phyloP scores from a whole-genome alignment of 2,888 invertebrate genomes.

The Petrolisthes manimaculis region DNA sequence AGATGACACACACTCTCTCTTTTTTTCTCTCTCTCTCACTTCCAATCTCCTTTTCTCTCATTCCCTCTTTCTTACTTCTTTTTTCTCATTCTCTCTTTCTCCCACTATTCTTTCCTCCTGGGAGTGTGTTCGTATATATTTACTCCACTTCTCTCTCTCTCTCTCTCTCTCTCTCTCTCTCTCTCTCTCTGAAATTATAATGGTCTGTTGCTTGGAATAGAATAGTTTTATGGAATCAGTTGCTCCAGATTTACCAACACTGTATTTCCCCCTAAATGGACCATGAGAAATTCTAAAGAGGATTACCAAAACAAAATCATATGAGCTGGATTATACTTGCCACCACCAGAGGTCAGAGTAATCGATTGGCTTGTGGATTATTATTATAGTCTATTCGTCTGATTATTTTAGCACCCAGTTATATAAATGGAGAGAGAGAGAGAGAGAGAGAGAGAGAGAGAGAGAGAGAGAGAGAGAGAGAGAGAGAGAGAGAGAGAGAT shows the following conservation, averaged over 20 bases:
- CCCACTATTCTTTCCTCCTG: background rate
- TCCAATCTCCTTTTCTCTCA: background rate
- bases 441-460: too few relatives aligned
- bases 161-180: background rate
- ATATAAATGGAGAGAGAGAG: too few relatives aligned
- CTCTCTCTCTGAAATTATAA: background rate
- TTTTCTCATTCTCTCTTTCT: background rate
- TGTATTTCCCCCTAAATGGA: background rate
- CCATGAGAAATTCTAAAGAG: background rate
- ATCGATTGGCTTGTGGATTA: too few relatives aligned
- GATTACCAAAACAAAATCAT: background rate
- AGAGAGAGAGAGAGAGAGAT: background rate
- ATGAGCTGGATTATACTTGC: background rate
- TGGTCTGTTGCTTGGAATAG: background rate
- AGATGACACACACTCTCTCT: background rate
- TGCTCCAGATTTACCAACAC: too few relatives aligned
- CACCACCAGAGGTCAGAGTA: too few relatives aligned
- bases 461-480: background rate
- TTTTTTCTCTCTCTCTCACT: background rate
- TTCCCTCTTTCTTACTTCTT: background rate
- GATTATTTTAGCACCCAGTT: too few relatives aligned
- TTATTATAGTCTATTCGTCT: too few relatives aligned
- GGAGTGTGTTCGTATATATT: background rate
- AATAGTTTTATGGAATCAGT: background rate
- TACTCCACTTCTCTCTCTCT: background rate